phyloP scores from a whole-genome alignment of 2,888 invertebrate species.

The Galeopsomyia nigrocyanea region DNA sequence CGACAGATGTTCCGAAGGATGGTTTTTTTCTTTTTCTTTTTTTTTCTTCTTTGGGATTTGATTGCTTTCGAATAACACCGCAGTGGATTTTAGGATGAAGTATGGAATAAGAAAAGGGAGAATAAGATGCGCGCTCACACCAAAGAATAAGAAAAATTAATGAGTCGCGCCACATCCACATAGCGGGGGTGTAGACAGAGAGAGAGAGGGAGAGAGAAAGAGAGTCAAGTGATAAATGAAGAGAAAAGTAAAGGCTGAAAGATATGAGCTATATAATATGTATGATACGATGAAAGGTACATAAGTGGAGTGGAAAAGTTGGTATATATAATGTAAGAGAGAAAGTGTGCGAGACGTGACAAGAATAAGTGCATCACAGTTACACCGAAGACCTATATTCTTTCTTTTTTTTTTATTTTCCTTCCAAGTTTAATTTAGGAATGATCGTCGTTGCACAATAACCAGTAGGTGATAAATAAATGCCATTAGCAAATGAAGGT shows the following conservation, averaged over 20 bases:
- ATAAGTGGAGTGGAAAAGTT: neutral
- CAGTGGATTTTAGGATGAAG: neutral
- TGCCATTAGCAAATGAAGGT: too few species aligned
- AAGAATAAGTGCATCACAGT: constrained; percentile 26
- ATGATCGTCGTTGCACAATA: neutral
- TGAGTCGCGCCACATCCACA: constrained; percentile 28
- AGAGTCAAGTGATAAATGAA: constrained; percentile 16
- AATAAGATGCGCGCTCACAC: neutral
- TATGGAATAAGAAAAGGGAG: neutral
- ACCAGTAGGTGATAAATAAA: too few species aligned
- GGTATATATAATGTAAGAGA: constrained; percentile 6
- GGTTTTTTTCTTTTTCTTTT: too few species aligned
- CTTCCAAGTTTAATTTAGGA: neutral
- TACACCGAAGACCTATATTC: neutral
- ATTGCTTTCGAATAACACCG: too few species aligned
- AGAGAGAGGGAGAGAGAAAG: constrained; percentile 8
- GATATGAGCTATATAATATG: neutral
- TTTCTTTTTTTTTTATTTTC: too few species aligned
- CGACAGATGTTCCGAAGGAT: too few species aligned
- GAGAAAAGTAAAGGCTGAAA: neutral
- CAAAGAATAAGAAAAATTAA: constrained; percentile 43
- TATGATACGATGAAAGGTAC: constrained; percentile 2
- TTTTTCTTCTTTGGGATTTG: too few species aligned
- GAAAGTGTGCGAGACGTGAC: constrained; percentile 21
- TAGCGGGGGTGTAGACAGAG: constrained; percentile 16